Conservation (phyloP, 2,797 vertebrate genomes). For the Potorous gilbertii region DNA sequence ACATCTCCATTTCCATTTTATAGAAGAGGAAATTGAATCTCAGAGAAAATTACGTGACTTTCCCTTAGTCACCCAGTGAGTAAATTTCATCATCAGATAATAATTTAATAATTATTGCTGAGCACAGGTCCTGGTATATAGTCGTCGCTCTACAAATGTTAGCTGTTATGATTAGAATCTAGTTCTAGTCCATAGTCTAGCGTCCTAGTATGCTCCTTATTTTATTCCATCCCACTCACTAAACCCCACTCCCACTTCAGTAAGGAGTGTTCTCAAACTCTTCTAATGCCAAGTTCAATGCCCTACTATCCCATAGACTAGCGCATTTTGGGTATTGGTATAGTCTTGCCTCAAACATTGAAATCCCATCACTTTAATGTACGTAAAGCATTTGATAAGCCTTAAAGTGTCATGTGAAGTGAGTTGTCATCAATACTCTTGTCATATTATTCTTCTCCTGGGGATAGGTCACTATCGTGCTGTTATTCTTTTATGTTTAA, state of each 20-base stretch:
- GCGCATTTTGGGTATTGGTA: neutral
- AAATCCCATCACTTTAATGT: neutral
- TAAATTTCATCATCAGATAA: neutral
- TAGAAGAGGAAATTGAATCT: neutral
- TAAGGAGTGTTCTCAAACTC: neutral
- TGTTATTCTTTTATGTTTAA: neutral
- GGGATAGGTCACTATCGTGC: neutral
- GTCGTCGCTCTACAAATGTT: neutral
- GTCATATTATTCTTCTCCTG: neutral
- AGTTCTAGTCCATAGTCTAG: neutral
- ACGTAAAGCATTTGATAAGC: neutral
- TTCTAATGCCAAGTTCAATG: neutral
- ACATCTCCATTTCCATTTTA: neutral
- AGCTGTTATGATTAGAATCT: neutral
- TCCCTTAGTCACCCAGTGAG: neutral
- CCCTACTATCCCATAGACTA: neutral
- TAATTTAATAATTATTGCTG: neutral
- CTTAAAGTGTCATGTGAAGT: neutral
- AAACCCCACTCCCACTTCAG: neutral
- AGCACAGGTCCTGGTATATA: neutral
- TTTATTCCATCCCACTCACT: neutral
- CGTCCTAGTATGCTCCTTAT: neutral
- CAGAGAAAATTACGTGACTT: neutral
- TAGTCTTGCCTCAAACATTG: conserved; percentile 6
- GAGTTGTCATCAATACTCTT: neutral